Base-by-base conservation (phyloP, 1,140 invertebrate species). In the Chymomyza costata region DNA sequence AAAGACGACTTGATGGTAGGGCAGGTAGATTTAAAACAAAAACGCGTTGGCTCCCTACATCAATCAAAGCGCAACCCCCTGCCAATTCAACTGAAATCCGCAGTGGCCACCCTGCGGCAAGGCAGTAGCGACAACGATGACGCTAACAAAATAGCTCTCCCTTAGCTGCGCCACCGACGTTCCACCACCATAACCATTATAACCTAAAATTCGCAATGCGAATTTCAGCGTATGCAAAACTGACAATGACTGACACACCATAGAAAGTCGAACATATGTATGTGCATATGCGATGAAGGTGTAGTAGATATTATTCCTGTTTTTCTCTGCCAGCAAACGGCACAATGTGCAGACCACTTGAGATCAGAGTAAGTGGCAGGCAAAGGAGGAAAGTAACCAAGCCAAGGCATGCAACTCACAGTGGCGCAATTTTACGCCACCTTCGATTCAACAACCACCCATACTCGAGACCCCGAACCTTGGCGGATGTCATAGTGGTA, bases 331-430 rank as follows among this genome's bases (percentile, higher is more conserved):
- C 14, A 19, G 28, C n/a, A 31, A 60, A 13, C 51, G 40, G 51
- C 47, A 65, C 57, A 65, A 61, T 65, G 51, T 38, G 70, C 69
- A 69, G 73, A 57, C 63, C 69, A 74, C 69, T 74, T 73, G 69
- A 74, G 69, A 76, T 74, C 65, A 55, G 70, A 64, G 70, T 61
- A 76, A 74, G 68, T 71, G 68, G 52, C 68, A 57, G 67, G 25
- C 56, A 49, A 41, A 21, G 53, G 53, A 53, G 40, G 34, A 41
- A 50, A 51, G 38, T 48, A 39, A 46, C 40, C 50, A 40, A 47
- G 31, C 56, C 30, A 48, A 44, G 30, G 40, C 43, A 45, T 54
- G 34, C 35, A 59, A 47, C 58, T 34, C 34, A 16, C 43, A 38
- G 66, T 59, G 57, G 28, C 57, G 61, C 51, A 64, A 65, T 61